phyloP scores from a whole-genome alignment of 1,140 invertebrate genomes.

The Pogonognathellus flavescens region DNA sequence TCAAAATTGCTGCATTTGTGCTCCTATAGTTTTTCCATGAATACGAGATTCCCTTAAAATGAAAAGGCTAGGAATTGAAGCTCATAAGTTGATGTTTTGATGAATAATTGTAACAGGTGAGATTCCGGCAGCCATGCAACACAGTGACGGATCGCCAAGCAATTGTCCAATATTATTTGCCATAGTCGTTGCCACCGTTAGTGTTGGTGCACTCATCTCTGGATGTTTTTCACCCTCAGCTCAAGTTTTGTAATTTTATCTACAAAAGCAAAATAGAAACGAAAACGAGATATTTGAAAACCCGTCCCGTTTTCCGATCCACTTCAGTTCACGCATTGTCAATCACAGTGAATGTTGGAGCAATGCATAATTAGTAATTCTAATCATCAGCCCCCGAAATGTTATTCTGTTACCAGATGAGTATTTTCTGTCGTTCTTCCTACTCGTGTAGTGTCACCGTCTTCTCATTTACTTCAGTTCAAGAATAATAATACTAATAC shows the following conservation, averaged over 20 bases:
- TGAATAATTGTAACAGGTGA: constrained; percentile 63
- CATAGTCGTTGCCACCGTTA: neutral
- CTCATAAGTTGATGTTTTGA: constrained; percentile 56
- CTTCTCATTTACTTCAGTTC: too few relatives aligned
- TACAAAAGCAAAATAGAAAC: neutral
- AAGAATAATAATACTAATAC: too few relatives aligned
- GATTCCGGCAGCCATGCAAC: constrained; percentile 65
- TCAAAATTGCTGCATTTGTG: too few relatives aligned
- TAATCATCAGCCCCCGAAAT: too few relatives aligned
- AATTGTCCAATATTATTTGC: neutral
- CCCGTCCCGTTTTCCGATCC: constrained; percentile 19
- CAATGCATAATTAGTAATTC: too few relatives aligned
- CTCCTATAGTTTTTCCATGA: too few relatives aligned
- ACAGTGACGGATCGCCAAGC: constrained; percentile 48
- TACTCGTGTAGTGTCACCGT: too few relatives aligned
- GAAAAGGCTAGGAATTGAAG: too few relatives aligned
- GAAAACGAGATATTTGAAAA: neutral
- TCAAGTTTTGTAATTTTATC: constrained; percentile 8
- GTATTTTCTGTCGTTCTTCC: too few relatives aligned
- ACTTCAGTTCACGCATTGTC: neutral
- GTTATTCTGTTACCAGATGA: too few relatives aligned
- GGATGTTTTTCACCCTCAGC: neutral
- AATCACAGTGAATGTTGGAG: too few relatives aligned
- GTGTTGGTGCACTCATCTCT: neutral
- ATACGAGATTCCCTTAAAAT: too few relatives aligned